Conservation (phyloP, 2,797 vertebrate genomes). For the Micromesistius poutassou region DNA sequence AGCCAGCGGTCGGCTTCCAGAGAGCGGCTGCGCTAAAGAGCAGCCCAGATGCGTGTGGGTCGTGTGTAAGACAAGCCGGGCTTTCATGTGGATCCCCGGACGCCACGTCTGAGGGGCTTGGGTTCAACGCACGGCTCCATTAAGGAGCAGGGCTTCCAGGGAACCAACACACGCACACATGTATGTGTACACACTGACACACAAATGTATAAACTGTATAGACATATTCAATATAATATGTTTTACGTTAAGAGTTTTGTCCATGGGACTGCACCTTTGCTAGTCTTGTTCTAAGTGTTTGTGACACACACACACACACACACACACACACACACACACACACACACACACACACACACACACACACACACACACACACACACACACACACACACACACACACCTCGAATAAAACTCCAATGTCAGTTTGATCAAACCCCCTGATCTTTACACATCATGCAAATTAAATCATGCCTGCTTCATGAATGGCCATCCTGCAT, state of each 20-base stretch:
- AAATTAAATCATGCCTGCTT: not conserved
- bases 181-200: too few relatives aligned
- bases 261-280: too few relatives aligned
- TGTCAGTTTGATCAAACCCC: not conserved
- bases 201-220: not conserved
- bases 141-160: constrained; percentile 57
- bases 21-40: not conserved
- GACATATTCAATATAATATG: too few relatives aligned
- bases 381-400: too few relatives aligned
- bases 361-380: too few relatives aligned
- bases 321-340: constrained; percentile 4
- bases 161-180: not conserved
- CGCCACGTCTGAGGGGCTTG: constrained; percentile 54
- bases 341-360: constrained; percentile 4
- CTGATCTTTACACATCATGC: not conserved
- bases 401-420: not conserved
- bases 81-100: constrained; percentile 4
- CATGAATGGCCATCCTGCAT: not conserved
- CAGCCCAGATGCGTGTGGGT: not conserved
- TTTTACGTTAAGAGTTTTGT: not conserved
- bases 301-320: too few relatives aligned
- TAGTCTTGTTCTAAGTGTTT: too few relatives aligned
- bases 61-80: not conserved
- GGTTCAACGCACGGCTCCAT: constrained; percentile 69
- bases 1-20: not conserved